Evolutionary conservation across 2,888 invertebrate species (phyloP).

Genomic region (Dicranocentrus wangi): DNA sequence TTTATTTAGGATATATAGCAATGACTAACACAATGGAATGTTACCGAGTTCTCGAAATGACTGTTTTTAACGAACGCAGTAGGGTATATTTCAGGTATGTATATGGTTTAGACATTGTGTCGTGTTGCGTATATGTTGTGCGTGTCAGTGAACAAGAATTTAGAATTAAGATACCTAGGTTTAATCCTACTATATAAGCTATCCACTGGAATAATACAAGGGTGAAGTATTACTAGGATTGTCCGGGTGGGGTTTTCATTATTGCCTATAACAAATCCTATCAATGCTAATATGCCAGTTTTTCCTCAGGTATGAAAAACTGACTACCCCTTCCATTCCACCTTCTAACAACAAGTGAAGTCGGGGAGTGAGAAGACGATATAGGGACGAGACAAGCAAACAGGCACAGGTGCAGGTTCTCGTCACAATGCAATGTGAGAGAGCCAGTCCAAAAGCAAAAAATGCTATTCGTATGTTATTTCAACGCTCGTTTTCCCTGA

Average conservation of each 20-base stretch:
- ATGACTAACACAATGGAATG: slow-evolving; percentile 22
- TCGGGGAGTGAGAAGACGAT: background rate
- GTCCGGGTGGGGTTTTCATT: slow-evolving; percentile 37
- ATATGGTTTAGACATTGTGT: background rate
- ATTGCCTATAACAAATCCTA: background rate
- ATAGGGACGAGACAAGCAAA: background rate
- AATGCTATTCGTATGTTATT: background rate
- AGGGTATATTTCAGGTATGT: background rate
- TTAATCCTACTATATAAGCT: background rate
- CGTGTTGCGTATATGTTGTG: background rate
- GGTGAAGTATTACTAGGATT: slow-evolving; percentile 40
- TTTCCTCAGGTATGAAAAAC: background rate
- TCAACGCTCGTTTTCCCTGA: background rate
- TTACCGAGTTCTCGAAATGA: slow-evolving; percentile 23
- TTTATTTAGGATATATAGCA: no score
- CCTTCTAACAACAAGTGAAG: background rate
- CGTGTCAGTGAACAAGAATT: slow-evolving; percentile 19
- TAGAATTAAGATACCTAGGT: no score
- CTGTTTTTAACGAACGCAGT: slow-evolving; percentile 25
- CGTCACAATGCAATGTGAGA: background rate
- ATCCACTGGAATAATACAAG: slow-evolving; percentile 34
- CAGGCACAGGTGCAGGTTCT: background rate
- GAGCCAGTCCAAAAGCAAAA: background rate
- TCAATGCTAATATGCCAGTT: background rate
- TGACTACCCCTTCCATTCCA: background rate